Evolutionary conservation across 2,888 invertebrate genomes (phyloP), one percentile per base, ranked within the genome.

Genomic region (Macrophya annulata): DNA sequence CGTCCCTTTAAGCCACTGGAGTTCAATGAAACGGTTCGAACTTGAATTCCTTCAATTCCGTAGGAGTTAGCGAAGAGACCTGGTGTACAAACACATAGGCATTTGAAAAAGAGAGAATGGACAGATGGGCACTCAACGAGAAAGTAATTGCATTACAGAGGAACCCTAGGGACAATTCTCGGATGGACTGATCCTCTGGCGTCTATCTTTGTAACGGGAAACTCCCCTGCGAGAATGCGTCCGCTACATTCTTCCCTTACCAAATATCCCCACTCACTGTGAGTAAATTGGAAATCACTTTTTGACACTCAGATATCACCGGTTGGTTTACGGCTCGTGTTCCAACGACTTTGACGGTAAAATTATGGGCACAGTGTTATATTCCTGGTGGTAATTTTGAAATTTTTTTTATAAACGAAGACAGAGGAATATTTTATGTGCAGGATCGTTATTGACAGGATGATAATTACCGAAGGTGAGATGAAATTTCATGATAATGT

Each of bases 121-220:
- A 76, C 45, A 62, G 84, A 79, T 62, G 62, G 81, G 81, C 65
- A 51, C 79, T 85, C 79, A 48, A 43, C 79, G 37, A 10, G 48
- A 79, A 85, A 79, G 68, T 85, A 85, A 85, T 85, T 85, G 85
- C 81, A 65, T 85, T 79, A 81, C 81, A 59, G 43, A 40, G 45
- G 62, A 77, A 45, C 85, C 79, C 81, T 4, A 51, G 85, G 81
- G 85, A 85, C 85, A 65, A 51, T 77, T 85, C 65, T 79, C 62
- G 79, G 4, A 77, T 9, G 37, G 59, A 55, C 10, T 81, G 77
- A 48, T 77, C 55, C 77, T n/a, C 77, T 25, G 62, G 59, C 51
- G 40, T 81, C 81, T 81, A 43, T 81, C 81, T 81, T 81, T 62
- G 81, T 81, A 81, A 81, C 59, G 62, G 31, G 43, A 81, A 81